phyloP scores from a whole-genome alignment of 2,113 vertebrate genomes.

The Axis porcinus region DNA sequence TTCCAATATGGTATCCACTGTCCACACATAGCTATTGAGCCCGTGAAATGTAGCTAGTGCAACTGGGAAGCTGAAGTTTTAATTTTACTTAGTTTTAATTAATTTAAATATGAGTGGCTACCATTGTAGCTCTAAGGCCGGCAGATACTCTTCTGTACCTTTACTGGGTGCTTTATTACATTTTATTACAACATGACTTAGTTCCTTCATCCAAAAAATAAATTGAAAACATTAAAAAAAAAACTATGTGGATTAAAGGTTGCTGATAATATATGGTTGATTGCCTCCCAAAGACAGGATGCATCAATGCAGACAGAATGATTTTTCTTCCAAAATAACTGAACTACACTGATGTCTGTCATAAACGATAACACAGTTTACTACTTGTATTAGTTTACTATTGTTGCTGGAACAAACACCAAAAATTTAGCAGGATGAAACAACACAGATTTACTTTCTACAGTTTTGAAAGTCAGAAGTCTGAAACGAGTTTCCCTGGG shows the following conservation, averaged over 20 bases:
- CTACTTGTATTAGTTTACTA: not conserved
- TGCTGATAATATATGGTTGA: not conserved
- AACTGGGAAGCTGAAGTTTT: not conserved
- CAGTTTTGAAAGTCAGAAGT: not conserved
- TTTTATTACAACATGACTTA: not conserved
- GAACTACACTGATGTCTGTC: not conserved
- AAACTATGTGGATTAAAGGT: not conserved
- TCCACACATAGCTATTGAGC: not conserved
- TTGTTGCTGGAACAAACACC: not conserved
- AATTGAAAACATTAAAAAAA: not conserved
- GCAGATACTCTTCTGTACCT: not conserved
- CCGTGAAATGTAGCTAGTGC: not conserved
- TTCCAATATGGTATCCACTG: not conserved
- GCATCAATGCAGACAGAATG: not conserved
- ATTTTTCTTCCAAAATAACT: slow-evolving; percentile 5
- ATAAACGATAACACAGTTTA: not conserved
- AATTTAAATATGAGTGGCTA: not conserved
- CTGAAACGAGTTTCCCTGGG: not conserved
- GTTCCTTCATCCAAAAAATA: not conserved
- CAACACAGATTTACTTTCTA: slow-evolving; percentile 1
- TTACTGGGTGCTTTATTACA: not conserved
- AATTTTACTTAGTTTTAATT: not conserved
- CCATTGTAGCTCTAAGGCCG: not conserved
- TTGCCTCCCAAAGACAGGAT: not conserved
- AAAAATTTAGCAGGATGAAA: not conserved